phyloP scores from a whole-genome alignment of 2,113 vertebrate genomes.

The Meriones unguiculatus region DNA sequence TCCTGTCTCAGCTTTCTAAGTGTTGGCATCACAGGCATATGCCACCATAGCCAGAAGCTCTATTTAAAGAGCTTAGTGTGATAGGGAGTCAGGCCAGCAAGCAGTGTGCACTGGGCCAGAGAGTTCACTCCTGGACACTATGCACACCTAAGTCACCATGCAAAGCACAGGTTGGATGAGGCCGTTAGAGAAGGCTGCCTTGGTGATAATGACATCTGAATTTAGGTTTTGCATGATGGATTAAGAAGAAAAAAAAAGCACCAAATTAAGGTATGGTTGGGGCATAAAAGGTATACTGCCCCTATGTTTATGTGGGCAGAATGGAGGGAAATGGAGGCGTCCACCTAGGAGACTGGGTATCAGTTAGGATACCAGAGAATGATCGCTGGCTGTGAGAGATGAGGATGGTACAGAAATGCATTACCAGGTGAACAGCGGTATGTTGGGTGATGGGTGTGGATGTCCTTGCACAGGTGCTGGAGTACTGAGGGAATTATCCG shows the following conservation, averaged over 20 bases:
- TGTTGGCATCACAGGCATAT: not conserved
- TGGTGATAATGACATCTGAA: not conserved
- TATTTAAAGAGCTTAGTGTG: not conserved
- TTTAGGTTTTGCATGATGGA: not conserved
- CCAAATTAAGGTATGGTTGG: not conserved
- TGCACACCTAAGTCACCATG: too few relatives aligned
- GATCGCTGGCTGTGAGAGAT: not conserved
- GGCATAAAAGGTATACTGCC: not conserved
- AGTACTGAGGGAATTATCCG: too few relatives aligned
- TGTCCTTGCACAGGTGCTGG: not conserved
- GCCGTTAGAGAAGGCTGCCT: not conserved
- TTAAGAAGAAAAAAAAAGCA: not conserved
- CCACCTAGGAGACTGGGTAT: not conserved
- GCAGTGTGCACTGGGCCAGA: not conserved
- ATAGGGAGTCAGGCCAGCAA: not conserved
- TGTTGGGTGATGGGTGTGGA: rapidly evolving
- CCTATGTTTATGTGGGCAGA: not conserved
- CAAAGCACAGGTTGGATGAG: too few relatives aligned
- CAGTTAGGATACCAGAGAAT: not conserved
- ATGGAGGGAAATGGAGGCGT: not conserved
- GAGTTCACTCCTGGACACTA: too few relatives aligned
- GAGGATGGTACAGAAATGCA: not conserved
- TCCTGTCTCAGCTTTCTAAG: not conserved
- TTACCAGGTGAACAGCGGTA: not conserved
- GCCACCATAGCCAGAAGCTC: not conserved